phyloP scores from a whole-genome alignment of 2,797 vertebrate species.

The Sandelia bainsii region DNA sequence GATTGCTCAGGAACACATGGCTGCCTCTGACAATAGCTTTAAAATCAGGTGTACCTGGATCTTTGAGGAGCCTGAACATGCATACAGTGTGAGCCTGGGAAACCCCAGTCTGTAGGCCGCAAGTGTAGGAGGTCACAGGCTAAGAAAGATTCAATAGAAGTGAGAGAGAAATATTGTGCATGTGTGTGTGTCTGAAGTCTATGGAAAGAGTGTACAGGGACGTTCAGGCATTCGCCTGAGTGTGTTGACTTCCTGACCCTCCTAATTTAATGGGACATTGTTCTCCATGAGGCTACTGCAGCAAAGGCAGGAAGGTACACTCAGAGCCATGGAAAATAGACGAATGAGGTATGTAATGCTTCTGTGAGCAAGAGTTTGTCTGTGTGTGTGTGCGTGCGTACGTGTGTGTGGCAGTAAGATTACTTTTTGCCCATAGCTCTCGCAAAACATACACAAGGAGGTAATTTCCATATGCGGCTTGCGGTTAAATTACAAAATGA shows the following conservation, averaged over 20 bases:
- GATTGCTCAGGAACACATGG: neutral
- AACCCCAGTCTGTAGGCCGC: conserved; percentile 32
- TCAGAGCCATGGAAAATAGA: conserved; percentile 76
- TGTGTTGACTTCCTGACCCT: conserved; percentile 78
- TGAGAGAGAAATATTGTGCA: conserved; percentile 35
- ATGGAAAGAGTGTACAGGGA: conserved; percentile 78
- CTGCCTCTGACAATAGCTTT: neutral
- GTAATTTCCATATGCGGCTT: conserved; percentile 40
- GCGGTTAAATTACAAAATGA: conserved; percentile 47
- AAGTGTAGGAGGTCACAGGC: conserved; percentile 30
- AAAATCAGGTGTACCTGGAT: neutral
- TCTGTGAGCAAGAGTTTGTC: neutral
- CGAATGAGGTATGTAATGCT: conserved; percentile 59
- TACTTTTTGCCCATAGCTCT: conserved; percentile 37
- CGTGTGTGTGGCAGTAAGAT: neutral
- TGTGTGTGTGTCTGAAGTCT: conserved; percentile 47
- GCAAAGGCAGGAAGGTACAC: conserved; percentile 80
- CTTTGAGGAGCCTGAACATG: neutral
- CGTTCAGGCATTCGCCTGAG: conserved; percentile 79
- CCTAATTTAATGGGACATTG: conserved; percentile 85
- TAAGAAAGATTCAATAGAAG: conserved; percentile 23
- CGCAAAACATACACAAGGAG: conserved; percentile 35
- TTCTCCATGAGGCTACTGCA: conserved; percentile 67
- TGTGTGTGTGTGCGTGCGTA: conserved; percentile 20
- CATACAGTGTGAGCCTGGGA: conserved; percentile 12